Percentiles rank a stretch among this genome's conserved stretches.
Evolutionary conservation across 1,140 invertebrate species (phyloP).

Genomic region (Vanessa atalanta): DNA sequence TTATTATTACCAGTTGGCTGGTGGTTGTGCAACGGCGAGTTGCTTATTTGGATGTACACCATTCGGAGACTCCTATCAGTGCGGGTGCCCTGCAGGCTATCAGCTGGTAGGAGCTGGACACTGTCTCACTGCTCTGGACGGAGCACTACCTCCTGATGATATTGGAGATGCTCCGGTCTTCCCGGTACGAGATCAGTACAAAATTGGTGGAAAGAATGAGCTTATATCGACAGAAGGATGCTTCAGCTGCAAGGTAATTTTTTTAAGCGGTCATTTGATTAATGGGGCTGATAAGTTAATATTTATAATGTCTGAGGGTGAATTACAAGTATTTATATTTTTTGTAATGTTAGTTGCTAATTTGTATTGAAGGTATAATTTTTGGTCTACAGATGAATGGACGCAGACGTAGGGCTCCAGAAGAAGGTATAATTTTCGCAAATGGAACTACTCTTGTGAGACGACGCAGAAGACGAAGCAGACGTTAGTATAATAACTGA

Average conservation of each 20-base stretch:
- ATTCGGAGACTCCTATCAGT: constrained; percentile 83
- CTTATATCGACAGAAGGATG: constrained; percentile 93
- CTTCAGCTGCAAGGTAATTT: constrained; percentile 91
- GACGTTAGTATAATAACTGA: constrained; percentile 55
- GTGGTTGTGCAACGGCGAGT: constrained; percentile 85
- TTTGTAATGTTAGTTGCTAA: not conserved
- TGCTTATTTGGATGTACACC: constrained; percentile 90
- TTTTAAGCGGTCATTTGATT: no score
- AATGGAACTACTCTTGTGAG: constrained; percentile 71
- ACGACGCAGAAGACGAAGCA: constrained; percentile 60
- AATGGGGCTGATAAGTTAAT: not conserved
- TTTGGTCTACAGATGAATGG: constrained; percentile 63
- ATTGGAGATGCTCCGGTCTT: constrained; percentile 86
- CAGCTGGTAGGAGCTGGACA: constrained; percentile 89
- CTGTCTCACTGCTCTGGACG: constrained; percentile 89
- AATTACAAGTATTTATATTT: no score
- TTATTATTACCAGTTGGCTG: constrained; percentile 80
- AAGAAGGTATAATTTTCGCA: constrained; percentile 70
- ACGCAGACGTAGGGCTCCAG: constrained; percentile 62
- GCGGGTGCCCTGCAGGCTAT: constrained; percentile 91
- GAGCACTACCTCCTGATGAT: constrained; percentile 82
- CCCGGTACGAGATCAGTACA: constrained; percentile 80
- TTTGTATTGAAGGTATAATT: not conserved
- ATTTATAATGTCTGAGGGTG: no score
- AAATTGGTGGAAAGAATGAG: constrained; percentile 82